Base-by-base conservation (phyloP, 2,888 invertebrate species). In the Bombylius discolor region DNA sequence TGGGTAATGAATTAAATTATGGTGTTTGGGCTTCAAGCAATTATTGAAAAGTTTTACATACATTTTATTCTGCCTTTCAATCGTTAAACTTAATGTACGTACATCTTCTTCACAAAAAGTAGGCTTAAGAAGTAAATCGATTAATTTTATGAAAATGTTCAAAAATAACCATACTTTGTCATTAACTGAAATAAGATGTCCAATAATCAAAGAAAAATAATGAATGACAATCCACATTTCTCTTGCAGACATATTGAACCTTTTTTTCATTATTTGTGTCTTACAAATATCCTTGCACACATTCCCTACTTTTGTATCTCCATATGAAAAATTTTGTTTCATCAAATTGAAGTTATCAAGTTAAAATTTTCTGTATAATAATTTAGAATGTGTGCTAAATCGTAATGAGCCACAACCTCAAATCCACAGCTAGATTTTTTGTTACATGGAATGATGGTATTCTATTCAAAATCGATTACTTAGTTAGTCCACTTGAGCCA, bases 211-310 rank as follows among this genome's bases (percentile, higher is more conserved):
- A 14, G 59, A 49, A 36, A 60, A 59, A 52, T 56, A 45, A 42
- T 60, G 60, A 36, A 36, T 4, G 36, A 60, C 56, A 13, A 57
- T 59, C 60, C 58, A 60, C 50, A 55, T 59, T 59, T 59, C 60
- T 55, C 55, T 58, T 46, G 57, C 59, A 36, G 60, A 60, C 44
- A 53, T 49, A 52, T 51, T 56, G 7, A 60, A 33, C 47, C 48
- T 57, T 47, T 46, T 56, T 49, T 50, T 51, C 48, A 54, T 58
- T 39, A 53, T 44, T 36, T 53, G 52, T 42, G 31, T 13, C 3
- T n/a, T 5, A 48, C 48, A 48, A 52, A 56, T 55, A 14, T 50
- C 51, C 31, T 53, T 53, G 23, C 45, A 56, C 6, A 56, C 56
- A 57, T 59, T 57, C 52, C 57, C 58, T 34, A 58, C 54, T 55